A percentile compares a stretch with the other conserved stretches of the same genome.
These are phyloP conservation scores for Okamejei kenojei DNA, from an alignment of 2,797 vertebrate species.

Conservation along the genomic window DNA sequence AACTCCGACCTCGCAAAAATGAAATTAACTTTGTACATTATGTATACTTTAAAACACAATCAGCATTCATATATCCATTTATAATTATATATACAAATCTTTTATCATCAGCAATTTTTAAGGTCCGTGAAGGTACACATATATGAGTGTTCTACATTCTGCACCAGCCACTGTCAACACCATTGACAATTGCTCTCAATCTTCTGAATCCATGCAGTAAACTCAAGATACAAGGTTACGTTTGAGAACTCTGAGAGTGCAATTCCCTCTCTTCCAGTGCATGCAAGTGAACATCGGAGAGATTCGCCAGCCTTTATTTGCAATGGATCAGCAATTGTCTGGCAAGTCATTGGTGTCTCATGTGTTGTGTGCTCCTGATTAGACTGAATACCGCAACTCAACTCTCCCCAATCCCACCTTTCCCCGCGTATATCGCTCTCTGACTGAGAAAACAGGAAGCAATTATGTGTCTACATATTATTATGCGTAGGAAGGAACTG, in stretches of 20 bases:
- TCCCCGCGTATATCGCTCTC: neutral
- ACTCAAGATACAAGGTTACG: neutral
- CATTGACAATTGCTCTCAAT: neutral
- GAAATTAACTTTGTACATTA: neutral
- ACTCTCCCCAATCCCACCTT: neutral
- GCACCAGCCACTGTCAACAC: too few species aligned
- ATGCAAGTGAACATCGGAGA: neutral
- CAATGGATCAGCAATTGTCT: neutral
- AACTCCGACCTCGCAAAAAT: neutral
- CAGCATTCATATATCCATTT: neutral
- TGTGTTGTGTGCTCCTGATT: neutral
- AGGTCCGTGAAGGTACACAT: neutral
- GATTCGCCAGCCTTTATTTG: neutral
- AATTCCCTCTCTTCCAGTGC: neutral
- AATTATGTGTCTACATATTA: neutral
- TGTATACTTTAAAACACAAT: neutral
- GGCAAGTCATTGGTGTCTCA: neutral
- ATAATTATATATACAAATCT: conserved; percentile 16
- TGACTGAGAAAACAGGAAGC: neutral
- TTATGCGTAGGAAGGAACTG: too few species aligned
- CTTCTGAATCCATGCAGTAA: neutral
- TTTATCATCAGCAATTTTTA: conserved; percentile 5
- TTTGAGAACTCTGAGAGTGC: neutral
- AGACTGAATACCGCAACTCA: neutral
- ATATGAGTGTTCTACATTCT: neutral